Conservation (phyloP, 2,113 vertebrate species). For the Climacteris rufus region DNA sequence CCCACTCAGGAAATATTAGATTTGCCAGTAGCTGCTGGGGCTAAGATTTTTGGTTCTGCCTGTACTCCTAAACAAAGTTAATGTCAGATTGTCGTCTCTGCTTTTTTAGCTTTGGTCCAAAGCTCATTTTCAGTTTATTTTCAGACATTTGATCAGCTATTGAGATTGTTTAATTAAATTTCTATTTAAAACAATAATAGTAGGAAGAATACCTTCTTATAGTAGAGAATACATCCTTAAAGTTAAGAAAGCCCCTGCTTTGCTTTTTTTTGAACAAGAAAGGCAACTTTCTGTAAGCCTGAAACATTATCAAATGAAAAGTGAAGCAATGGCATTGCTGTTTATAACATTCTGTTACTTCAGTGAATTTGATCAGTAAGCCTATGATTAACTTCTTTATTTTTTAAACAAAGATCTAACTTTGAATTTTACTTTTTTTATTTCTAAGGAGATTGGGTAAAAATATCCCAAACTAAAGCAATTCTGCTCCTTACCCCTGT, state of each 20-base stretch:
- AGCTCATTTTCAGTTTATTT: conserved; percentile 29
- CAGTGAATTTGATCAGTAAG: not conserved
- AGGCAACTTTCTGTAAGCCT: not conserved
- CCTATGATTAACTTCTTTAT: not conserved
- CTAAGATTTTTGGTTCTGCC: conserved; percentile 58
- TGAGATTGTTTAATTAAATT: not conserved
- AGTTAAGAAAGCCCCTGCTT: not conserved
- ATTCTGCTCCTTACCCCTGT: not conserved
- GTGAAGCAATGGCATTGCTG: not conserved
- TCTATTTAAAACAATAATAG: not conserved
- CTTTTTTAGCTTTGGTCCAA: conserved; percentile 27
- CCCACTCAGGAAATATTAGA: conserved; percentile 47
- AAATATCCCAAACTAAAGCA: not conserved
- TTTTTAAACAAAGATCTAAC: not conserved
- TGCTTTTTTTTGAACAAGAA: not conserved
- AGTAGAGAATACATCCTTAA: not conserved
- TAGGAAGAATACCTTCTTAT: not conserved
- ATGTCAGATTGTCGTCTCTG: conserved; percentile 4
- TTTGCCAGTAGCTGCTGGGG: conserved; percentile 12
- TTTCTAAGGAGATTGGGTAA: not conserved
- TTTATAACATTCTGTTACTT: not conserved
- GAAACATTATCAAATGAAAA: not conserved
- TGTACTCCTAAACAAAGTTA: conserved; percentile 24
- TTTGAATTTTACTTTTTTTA: not conserved
- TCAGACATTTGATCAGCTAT: conserved; percentile 36